phyloP scores from a whole-genome alignment of 2,797 vertebrate species.

The Florisuga fusca region DNA sequence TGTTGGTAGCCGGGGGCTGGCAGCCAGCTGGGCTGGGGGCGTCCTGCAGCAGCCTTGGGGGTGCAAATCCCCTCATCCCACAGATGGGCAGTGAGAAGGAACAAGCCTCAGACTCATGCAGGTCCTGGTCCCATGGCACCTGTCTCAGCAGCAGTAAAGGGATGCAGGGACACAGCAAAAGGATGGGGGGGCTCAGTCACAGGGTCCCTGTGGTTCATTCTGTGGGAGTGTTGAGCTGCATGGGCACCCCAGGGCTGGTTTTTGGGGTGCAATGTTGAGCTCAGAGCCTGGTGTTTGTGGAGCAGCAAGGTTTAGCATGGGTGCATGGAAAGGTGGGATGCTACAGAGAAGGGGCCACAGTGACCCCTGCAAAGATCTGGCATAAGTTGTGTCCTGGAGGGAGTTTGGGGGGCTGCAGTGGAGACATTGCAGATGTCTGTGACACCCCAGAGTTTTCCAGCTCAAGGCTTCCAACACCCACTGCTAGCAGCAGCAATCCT shows the following conservation, averaged over 20 bases:
- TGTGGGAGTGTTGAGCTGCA: neutral
- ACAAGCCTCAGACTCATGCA: rapidly evolving
- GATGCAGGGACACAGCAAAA: neutral
- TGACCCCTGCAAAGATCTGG: neutral
- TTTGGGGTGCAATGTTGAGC: neutral
- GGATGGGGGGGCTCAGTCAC: neutral
- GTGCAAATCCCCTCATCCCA: rapidly evolving
- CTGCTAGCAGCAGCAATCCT: neutral
- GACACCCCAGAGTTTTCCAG: neutral
- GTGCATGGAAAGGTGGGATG: neutral
- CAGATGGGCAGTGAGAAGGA: neutral
- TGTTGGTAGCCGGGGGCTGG: neutral
- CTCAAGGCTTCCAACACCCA: rapidly evolving
- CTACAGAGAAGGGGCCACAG: neutral
- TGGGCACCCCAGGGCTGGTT: neutral
- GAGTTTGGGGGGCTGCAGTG: neutral
- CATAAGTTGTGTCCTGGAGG: neutral
- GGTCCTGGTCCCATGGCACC: rapidly evolving
- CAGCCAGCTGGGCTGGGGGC: neutral
- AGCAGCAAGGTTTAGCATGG: neutral
- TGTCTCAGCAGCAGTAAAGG: neutral
- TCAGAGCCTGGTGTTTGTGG: neutral
- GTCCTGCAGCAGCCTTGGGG: neutral
- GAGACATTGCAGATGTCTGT: rapidly evolving
- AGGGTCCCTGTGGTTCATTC: neutral